Evolutionary conservation across 92 coral and sea anemone species (phyloP).

Genomic region (Diadumene lineata): DNA sequence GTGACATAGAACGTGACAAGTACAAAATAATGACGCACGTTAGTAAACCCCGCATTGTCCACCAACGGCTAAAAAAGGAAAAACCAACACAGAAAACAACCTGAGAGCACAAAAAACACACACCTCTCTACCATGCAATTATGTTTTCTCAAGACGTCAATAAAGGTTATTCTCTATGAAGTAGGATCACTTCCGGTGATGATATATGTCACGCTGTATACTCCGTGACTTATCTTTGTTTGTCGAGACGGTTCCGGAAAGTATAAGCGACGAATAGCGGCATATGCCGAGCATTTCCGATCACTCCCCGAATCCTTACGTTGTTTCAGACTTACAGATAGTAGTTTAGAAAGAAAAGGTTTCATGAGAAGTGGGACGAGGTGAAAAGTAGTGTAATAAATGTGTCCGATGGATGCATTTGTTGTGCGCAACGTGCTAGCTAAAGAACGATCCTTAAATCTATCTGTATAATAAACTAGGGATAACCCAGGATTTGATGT

Average conservation of each 20-base stretch:
- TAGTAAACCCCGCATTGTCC: neutral
- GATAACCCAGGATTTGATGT: neutral
- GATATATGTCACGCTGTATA: slow-evolving; percentile 18
- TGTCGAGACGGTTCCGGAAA: slow-evolving; percentile 22
- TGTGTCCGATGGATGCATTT: neutral
- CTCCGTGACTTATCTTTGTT: slow-evolving; percentile 28
- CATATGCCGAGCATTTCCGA: slow-evolving; percentile 29
- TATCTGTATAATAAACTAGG: neutral
- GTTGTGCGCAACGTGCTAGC: neutral
- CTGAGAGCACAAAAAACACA: too few relatives aligned
- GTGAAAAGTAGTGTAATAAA: neutral
- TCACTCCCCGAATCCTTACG: slow-evolving; percentile 30
- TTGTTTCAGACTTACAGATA: neutral
- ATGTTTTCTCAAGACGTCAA: neutral
- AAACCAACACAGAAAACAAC: too few relatives aligned
- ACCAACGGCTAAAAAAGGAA: too few relatives aligned
- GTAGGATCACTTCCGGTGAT: slow-evolving; percentile 21
- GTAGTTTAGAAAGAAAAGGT: neutral
- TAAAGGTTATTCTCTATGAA: slow-evolving; percentile 14
- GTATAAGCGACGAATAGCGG: slow-evolving; percentile 11
- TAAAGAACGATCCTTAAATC: neutral
- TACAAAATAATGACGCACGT: neutral
- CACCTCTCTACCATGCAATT: too few relatives aligned
- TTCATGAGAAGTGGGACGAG: neutral
- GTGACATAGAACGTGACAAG: slow-evolving; percentile 5